Evolutionary conservation across 37 sponge, comb jelly and placozoan species (phyloP).

Genomic region (Cladorhizidae sp.): DNA sequence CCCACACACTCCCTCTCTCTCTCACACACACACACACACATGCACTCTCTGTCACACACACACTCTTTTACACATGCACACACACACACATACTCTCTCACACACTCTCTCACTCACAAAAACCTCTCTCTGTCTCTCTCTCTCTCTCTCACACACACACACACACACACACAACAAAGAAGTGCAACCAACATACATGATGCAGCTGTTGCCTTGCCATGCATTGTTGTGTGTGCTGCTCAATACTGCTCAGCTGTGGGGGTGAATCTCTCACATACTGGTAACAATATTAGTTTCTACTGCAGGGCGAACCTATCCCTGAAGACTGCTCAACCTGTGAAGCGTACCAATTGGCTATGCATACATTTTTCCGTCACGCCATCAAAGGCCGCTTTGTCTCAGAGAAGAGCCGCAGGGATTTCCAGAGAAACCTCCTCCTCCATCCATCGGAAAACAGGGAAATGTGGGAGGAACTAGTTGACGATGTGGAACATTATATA

Average conservation of each 20-base stretch:
- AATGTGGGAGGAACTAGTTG: background rate
- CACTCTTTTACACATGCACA: too few relatives aligned
- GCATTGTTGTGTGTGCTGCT: background rate
- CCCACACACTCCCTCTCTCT: too few relatives aligned
- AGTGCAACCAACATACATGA: background rate
- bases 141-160: too few relatives aligned
- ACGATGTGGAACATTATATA: background rate
- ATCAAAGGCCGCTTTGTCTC: background rate
- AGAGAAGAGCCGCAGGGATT: background rate
- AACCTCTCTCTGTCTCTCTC: too few relatives aligned
- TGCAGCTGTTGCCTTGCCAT: background rate
- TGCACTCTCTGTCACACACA: too few relatives aligned
- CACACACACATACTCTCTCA: too few relatives aligned
- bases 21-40: too few relatives aligned
- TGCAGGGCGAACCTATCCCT: background rate
- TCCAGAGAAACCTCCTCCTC: background rate
- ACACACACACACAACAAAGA: background rate
- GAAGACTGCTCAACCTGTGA: background rate
- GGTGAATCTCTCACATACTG: background rate
- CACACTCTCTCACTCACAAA: too few relatives aligned
- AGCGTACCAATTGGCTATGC: conserved; percentile 2
- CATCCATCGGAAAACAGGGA: background rate
- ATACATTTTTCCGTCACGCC: background rate
- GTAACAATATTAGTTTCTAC: background rate
- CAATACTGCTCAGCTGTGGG: background rate